phyloP scores from a whole-genome alignment of 2,888 invertebrate genomes.

The Uropetala carovei region DNA sequence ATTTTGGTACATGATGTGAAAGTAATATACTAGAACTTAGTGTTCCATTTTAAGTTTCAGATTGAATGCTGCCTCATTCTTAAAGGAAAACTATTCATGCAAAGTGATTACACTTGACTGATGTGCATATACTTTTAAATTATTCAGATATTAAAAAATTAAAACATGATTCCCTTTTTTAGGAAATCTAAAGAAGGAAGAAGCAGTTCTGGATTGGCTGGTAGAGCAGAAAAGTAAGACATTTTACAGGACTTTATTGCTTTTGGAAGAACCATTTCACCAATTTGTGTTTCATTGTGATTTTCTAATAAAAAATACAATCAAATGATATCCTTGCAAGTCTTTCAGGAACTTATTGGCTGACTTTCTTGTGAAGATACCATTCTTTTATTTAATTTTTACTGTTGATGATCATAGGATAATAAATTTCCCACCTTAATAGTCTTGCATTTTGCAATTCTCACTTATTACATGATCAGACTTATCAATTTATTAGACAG shows the following conservation, averaged over 20 bases:
- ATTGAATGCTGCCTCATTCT: slow-evolving; percentile 50
- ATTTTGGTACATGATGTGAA: background rate
- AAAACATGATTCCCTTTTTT: slow-evolving; percentile 75
- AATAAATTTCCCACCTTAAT: background rate
- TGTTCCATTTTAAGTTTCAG: slow-evolving; percentile 40
- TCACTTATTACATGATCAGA: background rate
- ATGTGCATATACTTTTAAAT: slow-evolving; percentile 4
- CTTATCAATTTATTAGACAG: slow-evolving; percentile 5
- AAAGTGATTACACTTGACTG: background rate
- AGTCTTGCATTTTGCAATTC: background rate
- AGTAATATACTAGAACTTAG: slow-evolving; percentile 3
- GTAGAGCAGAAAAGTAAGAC: slow-evolving; percentile 97
- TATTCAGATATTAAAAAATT: slow-evolving; percentile 27
- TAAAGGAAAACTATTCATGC: background rate
- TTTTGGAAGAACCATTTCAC: slow-evolving; percentile 65
- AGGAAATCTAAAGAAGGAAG: slow-evolving; percentile 96
- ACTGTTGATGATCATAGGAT: slow-evolving; percentile 46
- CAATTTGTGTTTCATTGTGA: slow-evolving; percentile 55
- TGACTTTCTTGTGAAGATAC: slow-evolving; percentile 51
- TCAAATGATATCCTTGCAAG: slow-evolving; percentile 56
- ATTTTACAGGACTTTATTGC: slow-evolving; percentile 64
- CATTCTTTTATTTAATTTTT: slow-evolving; percentile 36
- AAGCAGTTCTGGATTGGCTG: slow-evolving; percentile 97
- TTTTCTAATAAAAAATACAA: slow-evolving; percentile 36
- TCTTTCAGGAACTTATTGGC: slow-evolving; percentile 58